These are phyloP conservation scores for Athetis lepigone DNA, from an alignment of 2,888 invertebrate species.

Conservation along the genomic window DNA sequence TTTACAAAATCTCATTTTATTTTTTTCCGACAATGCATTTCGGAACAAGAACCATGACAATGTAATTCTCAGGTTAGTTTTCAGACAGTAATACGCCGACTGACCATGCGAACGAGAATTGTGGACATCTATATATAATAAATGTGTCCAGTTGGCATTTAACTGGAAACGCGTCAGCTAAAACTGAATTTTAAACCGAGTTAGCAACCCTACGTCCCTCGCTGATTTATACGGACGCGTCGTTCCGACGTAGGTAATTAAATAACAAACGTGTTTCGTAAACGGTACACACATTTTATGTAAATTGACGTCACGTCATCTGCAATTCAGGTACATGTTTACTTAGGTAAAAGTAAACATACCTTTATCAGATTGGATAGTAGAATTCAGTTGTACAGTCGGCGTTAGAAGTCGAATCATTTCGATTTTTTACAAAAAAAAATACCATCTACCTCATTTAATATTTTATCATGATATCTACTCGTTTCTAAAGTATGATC, in stretches of 20 bases:
- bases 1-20: too few relatives aligned
- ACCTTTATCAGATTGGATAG: conserved; percentile 64
- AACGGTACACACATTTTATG: conserved; percentile 70
- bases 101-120: background rate
- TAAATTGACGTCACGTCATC: conserved; percentile 71
- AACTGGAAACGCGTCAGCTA: conserved; percentile 15
- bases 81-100: background rate
- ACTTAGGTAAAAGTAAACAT: conserved; percentile 64
- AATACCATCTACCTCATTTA: background rate
- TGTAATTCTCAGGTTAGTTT: background rate
- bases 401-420: background rate
- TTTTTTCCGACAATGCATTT: background rate
- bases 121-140: background rate
- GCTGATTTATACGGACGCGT: conserved; percentile 66
- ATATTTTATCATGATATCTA: too few relatives aligned
- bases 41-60: background rate
- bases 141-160: conserved; percentile 27
- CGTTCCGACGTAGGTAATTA: conserved; percentile 72
- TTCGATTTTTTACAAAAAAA: background rate
- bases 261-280: conserved; percentile 68
- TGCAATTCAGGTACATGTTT: conserved; percentile 69
- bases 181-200: conserved; percentile 65
- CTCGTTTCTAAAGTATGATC: too few relatives aligned
- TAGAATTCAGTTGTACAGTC: conserved; percentile 47
- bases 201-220: conserved; percentile 64